These are phyloP conservation scores for Heliconius erato DNA, from an alignment of 2,888 invertebrate species.

Conservation along the genomic window DNA sequence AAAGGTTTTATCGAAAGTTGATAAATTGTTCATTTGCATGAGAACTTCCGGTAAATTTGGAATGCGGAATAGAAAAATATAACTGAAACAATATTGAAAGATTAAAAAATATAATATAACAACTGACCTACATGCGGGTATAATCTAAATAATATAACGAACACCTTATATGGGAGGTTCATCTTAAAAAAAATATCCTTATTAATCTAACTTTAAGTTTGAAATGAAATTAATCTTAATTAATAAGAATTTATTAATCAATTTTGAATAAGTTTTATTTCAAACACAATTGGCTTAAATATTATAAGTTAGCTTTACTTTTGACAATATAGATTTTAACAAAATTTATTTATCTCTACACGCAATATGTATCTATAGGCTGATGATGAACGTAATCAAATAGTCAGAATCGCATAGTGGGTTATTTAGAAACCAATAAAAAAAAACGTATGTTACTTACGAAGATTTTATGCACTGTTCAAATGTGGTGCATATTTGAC, in stretches of 20 bases:
- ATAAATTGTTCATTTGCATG: conserved; percentile 76
- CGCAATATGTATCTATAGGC: neutral
- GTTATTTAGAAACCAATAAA: neutral
- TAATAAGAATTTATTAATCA: too few species aligned
- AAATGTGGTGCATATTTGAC: conserved; percentile 70
- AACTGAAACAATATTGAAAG: conserved; percentile 72
- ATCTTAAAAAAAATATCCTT: too few species aligned
- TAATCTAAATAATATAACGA: neutral
- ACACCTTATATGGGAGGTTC: neutral
- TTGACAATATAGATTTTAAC: too few species aligned
- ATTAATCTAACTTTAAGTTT: too few species aligned
- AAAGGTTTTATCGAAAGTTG: conserved; percentile 71
- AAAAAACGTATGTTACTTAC: conserved; percentile 63
- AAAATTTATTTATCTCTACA: neutral
- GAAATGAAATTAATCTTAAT: too few species aligned
- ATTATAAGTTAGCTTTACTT: neutral
- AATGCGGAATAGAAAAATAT: conserved; percentile 85
- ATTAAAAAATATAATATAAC: neutral
- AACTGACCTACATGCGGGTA: neutral
- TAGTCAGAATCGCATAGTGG: too few species aligned
- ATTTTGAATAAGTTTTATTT: neutral
- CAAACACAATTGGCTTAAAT: neutral
- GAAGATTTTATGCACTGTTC: conserved; percentile 80
- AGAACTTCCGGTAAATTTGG: conserved; percentile 84
- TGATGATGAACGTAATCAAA: too few species aligned